phyloP scores from a whole-genome alignment of 2,888 invertebrate genomes.

The Bellardia pandia region DNA sequence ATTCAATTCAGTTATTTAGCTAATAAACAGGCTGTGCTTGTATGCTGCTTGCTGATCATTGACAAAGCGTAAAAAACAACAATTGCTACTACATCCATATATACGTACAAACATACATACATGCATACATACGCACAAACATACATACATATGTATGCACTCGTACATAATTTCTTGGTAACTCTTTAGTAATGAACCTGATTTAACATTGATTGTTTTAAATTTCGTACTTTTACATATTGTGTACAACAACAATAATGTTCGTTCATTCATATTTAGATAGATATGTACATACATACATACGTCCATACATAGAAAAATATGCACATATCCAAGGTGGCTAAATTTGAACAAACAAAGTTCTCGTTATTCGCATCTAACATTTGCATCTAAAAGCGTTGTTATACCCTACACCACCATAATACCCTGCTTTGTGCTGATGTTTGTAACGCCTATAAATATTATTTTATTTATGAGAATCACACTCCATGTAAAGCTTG shows the following conservation, averaged over 20 bases:
- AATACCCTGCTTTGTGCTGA: too few species aligned
- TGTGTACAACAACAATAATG: too few species aligned
- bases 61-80: conserved; percentile 26
- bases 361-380: too few species aligned
- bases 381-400: too few species aligned
- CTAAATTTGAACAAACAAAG: too few species aligned
- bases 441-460: too few species aligned
- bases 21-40: conserved; percentile 2
- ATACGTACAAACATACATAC: not conserved
- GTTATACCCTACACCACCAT: too few species aligned
- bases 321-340: too few species aligned
- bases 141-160: conserved; percentile 5
- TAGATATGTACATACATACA: not conserved
- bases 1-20: conserved; percentile 21
- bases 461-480: too few species aligned
- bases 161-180: not conserved
- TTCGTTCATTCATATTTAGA: too few species aligned
- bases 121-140: conserved; percentile 2
- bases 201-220: conserved; percentile 39
- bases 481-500: too few species aligned
- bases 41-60: conserved; percentile 14
- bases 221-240: conserved; percentile 8
- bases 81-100: conserved; percentile 14
- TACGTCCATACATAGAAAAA: not conserved
- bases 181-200: conserved; percentile 21